These are phyloP conservation scores for Procambarus virginalis DNA, from an alignment of 1,140 invertebrate species.

Conservation along the genomic window DNA sequence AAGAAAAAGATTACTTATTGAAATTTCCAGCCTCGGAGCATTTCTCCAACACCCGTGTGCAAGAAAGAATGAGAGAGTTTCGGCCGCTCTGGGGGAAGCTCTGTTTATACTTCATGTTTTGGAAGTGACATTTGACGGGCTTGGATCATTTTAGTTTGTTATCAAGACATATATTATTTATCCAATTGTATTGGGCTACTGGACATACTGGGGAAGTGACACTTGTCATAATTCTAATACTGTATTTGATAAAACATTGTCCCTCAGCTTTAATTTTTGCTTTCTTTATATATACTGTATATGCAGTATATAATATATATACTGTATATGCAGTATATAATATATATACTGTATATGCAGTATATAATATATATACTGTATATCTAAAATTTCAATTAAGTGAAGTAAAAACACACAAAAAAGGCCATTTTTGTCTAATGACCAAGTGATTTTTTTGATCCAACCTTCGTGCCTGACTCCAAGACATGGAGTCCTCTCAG, in stretches of 20 bases:
- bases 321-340: too few species aligned
- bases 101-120: constrained; percentile 26
- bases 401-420: too few species aligned
- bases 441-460: neutral
- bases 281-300: too few species aligned
- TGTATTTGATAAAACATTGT: too few species aligned
- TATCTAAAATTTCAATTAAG: too few species aligned
- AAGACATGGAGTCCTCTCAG: constrained; percentile 29
- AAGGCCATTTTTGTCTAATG: neutral
- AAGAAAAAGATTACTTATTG: neutral
- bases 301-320: too few species aligned
- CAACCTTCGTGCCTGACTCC: constrained; percentile 17
- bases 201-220: neutral
- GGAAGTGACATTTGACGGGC: neutral
- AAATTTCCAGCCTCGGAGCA: constrained; percentile 17
- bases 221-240: too few species aligned
- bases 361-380: too few species aligned
- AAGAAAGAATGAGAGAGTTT: constrained; percentile 33
- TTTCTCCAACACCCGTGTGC: constrained; percentile 23
- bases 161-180: neutral
- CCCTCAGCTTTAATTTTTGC: too few species aligned
- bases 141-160: neutral
- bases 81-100: constrained; percentile 28
- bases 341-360: too few species aligned
- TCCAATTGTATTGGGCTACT: neutral